phyloP scores from a whole-genome alignment of 2,888 invertebrate genomes.

The Caenorhabditis afra region DNA sequence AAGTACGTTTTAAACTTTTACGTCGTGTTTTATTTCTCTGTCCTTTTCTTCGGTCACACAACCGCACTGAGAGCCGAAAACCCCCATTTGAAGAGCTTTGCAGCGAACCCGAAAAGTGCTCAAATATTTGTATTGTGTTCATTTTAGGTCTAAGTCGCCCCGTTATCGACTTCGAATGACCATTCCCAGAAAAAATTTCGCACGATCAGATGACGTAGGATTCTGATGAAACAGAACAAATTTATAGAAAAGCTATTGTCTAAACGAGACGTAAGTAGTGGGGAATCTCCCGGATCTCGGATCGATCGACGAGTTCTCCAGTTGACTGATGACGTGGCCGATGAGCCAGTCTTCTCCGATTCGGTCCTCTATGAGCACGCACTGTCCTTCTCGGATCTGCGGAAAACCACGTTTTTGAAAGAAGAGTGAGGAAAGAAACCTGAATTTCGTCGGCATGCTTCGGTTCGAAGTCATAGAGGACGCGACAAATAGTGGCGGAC shows the following conservation, averaged over 20 bases:
- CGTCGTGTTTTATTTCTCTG: neutral
- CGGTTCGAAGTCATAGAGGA: slow-evolving; percentile 68
- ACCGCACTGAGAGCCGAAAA: slow-evolving; percentile 2
- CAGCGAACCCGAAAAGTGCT: slow-evolving; percentile 29
- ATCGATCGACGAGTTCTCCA: slow-evolving; percentile 34
- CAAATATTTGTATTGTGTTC: slow-evolving; percentile 42
- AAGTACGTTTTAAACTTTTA: slow-evolving; percentile 16
- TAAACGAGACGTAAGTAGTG: slow-evolving; percentile 68
- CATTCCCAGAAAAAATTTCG: too few relatives aligned
- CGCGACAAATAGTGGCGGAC: slow-evolving; percentile 56
- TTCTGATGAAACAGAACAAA: neutral
- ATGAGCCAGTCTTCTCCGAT: slow-evolving; percentile 71
- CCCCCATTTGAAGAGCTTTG: slow-evolving; percentile 18
- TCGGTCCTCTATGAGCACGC: slow-evolving; percentile 67
- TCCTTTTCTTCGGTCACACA: slow-evolving; percentile 4
- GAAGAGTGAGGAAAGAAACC: slow-evolving; percentile 12
- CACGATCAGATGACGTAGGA: too few relatives aligned
- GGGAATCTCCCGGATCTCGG: slow-evolving; percentile 68
- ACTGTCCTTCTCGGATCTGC: slow-evolving; percentile 68
- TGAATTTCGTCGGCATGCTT: slow-evolving; percentile 66
- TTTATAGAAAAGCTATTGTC: slow-evolving; percentile 23
- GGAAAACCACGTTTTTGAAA: neutral
- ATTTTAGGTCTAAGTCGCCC: slow-evolving; percentile 2
- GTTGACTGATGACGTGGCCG: slow-evolving; percentile 62
- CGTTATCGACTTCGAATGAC: neutral